Evolutionary conservation across 2,888 invertebrate genomes (phyloP).

Genomic region (Gastracanthus pulcherrimus): DNA sequence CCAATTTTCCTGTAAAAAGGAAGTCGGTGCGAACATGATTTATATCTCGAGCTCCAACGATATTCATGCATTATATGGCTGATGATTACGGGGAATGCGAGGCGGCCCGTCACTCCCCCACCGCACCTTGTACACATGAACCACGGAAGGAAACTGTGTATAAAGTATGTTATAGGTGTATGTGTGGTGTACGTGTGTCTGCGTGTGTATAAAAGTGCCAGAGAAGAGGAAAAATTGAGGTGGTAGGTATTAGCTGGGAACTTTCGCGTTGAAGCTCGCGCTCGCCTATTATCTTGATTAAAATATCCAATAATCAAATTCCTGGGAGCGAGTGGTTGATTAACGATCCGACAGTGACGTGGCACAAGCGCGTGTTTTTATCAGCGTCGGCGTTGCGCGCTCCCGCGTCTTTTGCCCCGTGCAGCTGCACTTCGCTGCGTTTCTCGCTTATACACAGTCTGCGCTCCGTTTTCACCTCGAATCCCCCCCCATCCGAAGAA

Average conservation of each 20-base stretch:
- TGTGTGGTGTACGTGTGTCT: no score
- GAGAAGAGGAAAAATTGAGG: no score
- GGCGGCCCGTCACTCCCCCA: background rate
- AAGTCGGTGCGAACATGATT: background rate
- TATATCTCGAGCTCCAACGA: background rate
- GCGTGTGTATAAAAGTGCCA: no score
- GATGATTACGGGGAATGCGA: background rate
- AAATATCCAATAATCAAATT: slow-evolving; percentile 74
- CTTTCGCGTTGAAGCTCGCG: background rate
- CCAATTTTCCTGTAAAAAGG: slow-evolving; percentile 1
- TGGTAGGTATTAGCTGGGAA: no score
- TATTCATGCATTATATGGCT: background rate
- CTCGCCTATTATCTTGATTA: slow-evolving; percentile 64
- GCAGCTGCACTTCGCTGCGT: slow-evolving; percentile 43
- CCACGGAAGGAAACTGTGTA: no score
- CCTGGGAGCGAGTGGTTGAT: slow-evolving; percentile 67
- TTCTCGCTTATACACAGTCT: background rate
- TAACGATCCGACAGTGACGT: slow-evolving; percentile 74
- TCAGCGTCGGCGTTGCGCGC: slow-evolving; percentile 9
- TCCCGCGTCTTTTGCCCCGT: background rate
- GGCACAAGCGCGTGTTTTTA: slow-evolving; percentile 68
- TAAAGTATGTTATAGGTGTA: no score
- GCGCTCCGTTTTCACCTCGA: background rate
- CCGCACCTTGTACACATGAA: background rate
- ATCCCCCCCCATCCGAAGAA: background rate